Evolutionary conservation across 1,140 invertebrate genomes (phyloP).

Genomic region (Eupristina koningsbergeri): DNA sequence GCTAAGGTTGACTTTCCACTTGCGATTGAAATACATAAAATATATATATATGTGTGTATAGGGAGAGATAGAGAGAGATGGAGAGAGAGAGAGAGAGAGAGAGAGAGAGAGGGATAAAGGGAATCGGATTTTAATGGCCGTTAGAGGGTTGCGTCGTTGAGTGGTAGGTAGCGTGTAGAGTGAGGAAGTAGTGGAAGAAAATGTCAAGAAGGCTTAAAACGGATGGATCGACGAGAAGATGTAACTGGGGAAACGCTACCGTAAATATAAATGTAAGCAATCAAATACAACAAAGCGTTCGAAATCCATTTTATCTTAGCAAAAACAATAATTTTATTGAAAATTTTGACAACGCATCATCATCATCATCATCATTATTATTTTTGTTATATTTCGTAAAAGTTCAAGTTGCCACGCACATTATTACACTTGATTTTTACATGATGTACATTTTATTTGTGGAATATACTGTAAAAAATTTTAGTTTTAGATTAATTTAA

Average conservation of each 20-base stretch:
- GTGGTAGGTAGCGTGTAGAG: not conserved
- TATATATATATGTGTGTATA: no score
- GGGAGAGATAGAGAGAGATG: not conserved
- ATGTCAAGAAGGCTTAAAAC: not conserved
- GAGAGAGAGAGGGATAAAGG: not conserved
- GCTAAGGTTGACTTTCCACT: not conserved
- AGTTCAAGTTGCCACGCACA: no score
- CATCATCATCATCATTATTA: no score
- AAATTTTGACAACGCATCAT: no score
- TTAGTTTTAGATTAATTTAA: no score
- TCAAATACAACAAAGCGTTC: not conserved
- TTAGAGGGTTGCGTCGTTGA: slow-evolving; percentile 5
- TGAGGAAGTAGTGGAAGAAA: slow-evolving; percentile 31
- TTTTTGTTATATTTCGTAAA: no score
- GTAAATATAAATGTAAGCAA: not conserved
- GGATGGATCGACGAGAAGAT: not conserved
- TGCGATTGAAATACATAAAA: not conserved
- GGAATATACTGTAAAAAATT: no score
- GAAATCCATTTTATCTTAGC: no score
- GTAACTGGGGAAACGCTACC: not conserved
- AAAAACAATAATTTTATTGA: no score
- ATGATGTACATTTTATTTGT: no score
- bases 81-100: not conserved
- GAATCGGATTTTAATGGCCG: slow-evolving; percentile 59
- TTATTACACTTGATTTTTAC: no score